A percentile compares a stretch with the other conserved stretches of the same genome.
These are phyloP conservation scores for Sciurus vulgaris DNA, from an alignment of 2,797 vertebrate genomes.

Conservation along the genomic window DNA sequence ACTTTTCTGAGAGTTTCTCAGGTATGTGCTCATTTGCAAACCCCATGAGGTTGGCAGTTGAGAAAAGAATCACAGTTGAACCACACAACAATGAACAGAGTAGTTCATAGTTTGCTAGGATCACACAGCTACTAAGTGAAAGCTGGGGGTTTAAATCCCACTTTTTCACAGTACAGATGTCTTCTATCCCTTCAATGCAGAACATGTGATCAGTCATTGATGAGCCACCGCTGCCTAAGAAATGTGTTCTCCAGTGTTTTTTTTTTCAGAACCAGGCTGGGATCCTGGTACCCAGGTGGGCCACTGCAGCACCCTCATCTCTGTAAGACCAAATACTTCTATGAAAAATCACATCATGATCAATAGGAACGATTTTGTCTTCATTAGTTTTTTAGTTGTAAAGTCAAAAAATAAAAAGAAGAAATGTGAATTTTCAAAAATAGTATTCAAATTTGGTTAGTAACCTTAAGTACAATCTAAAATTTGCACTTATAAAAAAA, in stretches of 20 bases:
- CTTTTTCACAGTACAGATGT: neutral
- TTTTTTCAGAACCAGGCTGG: neutral
- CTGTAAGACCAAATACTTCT: neutral
- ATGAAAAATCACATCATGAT: neutral
- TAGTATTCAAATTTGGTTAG: neutral
- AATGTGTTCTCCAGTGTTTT: neutral
- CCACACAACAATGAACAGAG: neutral
- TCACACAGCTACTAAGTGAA: neutral
- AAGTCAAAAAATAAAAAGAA: neutral
- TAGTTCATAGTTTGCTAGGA: neutral
- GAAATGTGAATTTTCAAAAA: neutral
- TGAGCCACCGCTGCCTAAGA: neutral
- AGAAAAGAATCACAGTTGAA: neutral
- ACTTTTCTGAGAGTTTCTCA: neutral
- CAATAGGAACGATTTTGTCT: neutral
- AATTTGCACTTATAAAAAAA: neutral
- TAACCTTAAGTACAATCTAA: neutral
- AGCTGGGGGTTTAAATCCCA: neutral
- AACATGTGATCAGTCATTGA: neutral
- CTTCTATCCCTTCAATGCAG: neutral
- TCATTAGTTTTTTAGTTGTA: neutral
- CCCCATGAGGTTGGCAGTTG: accelerated
- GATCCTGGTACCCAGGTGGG: neutral
- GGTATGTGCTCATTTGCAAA: neutral
- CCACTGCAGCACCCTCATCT: neutral